Conservation (phyloP, 2,888 invertebrate species). For the Pegoplata infirma region DNA sequence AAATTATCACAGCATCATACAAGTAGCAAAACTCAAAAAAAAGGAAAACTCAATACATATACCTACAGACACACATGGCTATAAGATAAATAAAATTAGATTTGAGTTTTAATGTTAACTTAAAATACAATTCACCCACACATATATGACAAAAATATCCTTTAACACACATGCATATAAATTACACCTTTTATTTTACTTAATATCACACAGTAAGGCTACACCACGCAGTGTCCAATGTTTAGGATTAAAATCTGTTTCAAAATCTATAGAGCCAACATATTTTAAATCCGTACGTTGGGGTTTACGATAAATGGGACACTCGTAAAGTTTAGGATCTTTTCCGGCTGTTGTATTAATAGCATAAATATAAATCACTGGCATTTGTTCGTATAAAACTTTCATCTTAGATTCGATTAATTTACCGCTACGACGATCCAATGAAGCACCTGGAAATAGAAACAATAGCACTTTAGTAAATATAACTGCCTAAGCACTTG, state of each 20-base stretch:
- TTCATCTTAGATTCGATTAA: slow-evolving; percentile 95
- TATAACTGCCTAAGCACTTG: not conserved
- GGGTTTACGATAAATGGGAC: slow-evolving; percentile 97
- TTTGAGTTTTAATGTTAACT: not conserved
- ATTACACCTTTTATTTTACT: too few relatives aligned
- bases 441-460: slow-evolving; percentile 83
- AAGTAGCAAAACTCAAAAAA: too few relatives aligned
- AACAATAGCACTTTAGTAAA: too few relatives aligned
- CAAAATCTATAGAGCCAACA: slow-evolving; percentile 96
- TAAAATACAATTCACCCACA: slow-evolving; percentile 11
- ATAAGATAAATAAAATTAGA: not conserved
- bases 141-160: slow-evolving; percentile 40
- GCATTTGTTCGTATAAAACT: slow-evolving; percentile 96
- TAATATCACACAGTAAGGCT: slow-evolving; percentile 97
- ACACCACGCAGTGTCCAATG: slow-evolving; percentile 98
- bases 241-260: slow-evolving; percentile 93
- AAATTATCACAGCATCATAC: not conserved
- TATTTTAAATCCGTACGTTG: slow-evolving; percentile 96
- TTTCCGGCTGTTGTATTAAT: slow-evolving; percentile 96
- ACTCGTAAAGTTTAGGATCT: slow-evolving; percentile 94
- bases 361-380: slow-evolving; percentile 96
- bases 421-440: slow-evolving; percentile 92
- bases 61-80: slow-evolving; percentile 19
- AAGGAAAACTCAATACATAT: too few relatives aligned
- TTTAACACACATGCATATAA: too few relatives aligned